A percentile compares a stretch with the other conserved stretches of the same genome.
phyloP scores from a whole-genome alignment of 30 jellyfish, hydroid and myxozoan genomes.

The Turritopsis rubra region DNA sequence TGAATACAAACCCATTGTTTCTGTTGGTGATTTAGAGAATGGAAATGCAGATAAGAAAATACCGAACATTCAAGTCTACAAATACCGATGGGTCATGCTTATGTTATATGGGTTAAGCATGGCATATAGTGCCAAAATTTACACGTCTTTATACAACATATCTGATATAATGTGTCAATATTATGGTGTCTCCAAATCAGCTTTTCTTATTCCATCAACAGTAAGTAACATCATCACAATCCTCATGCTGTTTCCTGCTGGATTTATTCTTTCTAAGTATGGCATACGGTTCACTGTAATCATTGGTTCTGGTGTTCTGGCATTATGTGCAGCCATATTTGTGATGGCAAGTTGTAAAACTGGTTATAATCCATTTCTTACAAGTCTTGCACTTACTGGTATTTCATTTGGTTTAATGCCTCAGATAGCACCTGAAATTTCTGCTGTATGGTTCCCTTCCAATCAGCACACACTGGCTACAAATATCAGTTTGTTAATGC shows the following conservation, averaged over 20 bases:
- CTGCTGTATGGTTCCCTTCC: background rate
- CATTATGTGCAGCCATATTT: background rate
- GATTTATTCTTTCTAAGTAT: background rate
- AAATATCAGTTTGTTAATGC: background rate
- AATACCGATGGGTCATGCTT: background rate
- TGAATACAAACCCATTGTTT: too few relatives aligned
- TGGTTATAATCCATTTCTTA: background rate
- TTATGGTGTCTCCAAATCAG: background rate
- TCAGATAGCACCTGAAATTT: background rate
- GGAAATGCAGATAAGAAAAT: too few relatives aligned
- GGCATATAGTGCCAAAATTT: background rate
- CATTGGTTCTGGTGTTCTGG: background rate
- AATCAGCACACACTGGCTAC: background rate
- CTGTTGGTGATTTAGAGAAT: too few relatives aligned
- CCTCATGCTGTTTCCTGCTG: background rate
- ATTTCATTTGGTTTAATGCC: background rate
- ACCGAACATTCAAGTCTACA: too few relatives aligned
- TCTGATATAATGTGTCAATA: background rate
- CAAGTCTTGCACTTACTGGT: background rate
- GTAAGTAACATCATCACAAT: background rate
- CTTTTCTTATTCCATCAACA: background rate
- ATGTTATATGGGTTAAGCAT: background rate
- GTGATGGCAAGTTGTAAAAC: background rate
- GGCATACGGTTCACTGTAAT: background rate
- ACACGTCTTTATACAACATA: background rate